Evolutionary conservation across 2,797 vertebrate species (phyloP).

Genomic region (Myiotriccus ornatus): DNA sequence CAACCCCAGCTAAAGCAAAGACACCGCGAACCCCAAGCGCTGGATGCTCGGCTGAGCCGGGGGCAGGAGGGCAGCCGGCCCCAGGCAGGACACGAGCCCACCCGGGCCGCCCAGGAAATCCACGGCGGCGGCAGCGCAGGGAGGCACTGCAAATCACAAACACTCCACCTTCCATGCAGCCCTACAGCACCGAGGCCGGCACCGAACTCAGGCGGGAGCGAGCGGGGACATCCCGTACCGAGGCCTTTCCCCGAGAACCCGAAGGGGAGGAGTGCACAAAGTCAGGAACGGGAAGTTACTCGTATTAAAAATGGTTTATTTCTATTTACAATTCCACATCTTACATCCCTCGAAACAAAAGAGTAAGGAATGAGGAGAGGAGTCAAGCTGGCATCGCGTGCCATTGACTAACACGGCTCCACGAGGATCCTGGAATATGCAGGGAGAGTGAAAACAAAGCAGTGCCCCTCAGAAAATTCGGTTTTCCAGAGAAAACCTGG

Average conservation of each 20-base stretch:
- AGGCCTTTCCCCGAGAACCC: neutral
- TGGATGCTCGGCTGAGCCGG: too few species aligned
- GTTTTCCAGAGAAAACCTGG: neutral
- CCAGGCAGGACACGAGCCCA: too few species aligned
- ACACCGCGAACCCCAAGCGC: too few species aligned
- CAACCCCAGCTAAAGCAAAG: too few species aligned
- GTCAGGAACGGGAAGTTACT: neutral
- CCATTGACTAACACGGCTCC: neutral
- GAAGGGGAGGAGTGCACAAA: fast-evolving
- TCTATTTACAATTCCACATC: neutral
- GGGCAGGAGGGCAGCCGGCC: too few species aligned
- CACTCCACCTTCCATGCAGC: too few species aligned
- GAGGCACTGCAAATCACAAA: too few species aligned
- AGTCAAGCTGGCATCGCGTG: too few species aligned
- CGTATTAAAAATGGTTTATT: neutral
- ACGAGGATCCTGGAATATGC: neutral
- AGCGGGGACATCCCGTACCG: neutral
- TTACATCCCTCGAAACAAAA: neutral
- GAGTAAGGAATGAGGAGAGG: neutral
- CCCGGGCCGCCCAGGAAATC: too few species aligned
- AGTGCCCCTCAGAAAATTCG: neutral
- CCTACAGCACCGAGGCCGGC: neutral
- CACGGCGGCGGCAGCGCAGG: too few species aligned
- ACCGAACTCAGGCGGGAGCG: neutral
- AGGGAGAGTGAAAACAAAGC: fast-evolving